Percentiles rank a stretch among this genome's conserved stretches.
Evolutionary conservation across 2,797 vertebrate species (phyloP).

Genomic region (Petrocephalus schoutedeni): DNA sequence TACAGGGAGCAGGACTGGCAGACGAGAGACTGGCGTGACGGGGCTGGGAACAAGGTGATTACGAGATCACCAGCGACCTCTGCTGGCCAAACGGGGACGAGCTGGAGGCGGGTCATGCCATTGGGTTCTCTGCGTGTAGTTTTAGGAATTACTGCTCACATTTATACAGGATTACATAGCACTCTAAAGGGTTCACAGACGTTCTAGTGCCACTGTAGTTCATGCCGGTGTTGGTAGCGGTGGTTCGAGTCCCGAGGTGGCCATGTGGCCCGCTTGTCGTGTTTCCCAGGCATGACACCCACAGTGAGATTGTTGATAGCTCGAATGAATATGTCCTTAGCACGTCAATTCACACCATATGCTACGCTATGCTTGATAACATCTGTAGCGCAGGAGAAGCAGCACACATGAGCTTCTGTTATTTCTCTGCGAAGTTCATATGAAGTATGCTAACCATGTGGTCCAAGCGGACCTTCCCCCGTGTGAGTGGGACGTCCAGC

Average conservation of each 20-base stretch:
- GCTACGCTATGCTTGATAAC: not conserved
- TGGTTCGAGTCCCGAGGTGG: not conserved
- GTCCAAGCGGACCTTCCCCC: not conserved
- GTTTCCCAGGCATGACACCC: not conserved
- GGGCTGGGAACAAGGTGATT: not conserved
- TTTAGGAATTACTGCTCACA: not conserved
- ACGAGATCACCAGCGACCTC: not conserved
- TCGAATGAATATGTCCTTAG: not conserved
- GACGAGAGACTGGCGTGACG: not conserved
- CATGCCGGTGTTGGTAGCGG: not conserved
- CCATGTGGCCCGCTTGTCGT: not conserved
- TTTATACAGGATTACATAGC: not conserved
- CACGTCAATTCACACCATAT: not conserved
- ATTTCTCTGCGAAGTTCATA: not conserved
- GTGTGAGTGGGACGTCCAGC: too few species aligned
- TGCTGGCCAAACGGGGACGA: not conserved
- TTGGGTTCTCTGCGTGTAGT: not conserved
- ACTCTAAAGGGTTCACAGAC: not conserved
- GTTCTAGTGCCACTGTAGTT: not conserved
- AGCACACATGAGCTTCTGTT: not conserved
- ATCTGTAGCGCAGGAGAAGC: not conserved
- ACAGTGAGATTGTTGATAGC: not conserved
- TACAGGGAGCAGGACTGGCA: not conserved
- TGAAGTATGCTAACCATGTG: not conserved
- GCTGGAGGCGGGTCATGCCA: not conserved